A percentile compares a stretch with the other conserved stretches of the same genome.
Evolutionary conservation across 2,797 vertebrate species (phyloP).

Genomic region (Mionectes olivaceus): DNA sequence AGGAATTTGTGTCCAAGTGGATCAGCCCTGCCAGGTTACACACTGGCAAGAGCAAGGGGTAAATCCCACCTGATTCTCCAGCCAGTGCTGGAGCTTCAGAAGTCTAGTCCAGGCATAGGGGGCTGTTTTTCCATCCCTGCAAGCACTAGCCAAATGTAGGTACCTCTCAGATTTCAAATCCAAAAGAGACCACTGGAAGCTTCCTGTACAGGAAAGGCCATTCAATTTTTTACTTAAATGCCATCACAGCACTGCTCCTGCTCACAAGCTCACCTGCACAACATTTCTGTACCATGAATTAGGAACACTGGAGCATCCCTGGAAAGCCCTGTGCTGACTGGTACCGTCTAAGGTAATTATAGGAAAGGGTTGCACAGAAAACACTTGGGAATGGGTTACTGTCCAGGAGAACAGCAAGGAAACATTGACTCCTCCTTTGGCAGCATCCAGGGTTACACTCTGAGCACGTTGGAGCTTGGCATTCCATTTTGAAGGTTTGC

Average conservation of each 20-base stretch:
- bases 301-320: neutral
- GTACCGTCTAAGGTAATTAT: neutral
- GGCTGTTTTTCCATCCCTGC: neutral
- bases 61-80: constrained; percentile 9
- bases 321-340: neutral
- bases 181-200: neutral
- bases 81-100: constrained; percentile 11
- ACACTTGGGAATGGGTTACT: neutral
- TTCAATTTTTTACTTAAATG: neutral
- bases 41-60: constrained; percentile 21
- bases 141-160: neutral
- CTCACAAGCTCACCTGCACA: neutral
- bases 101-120: neutral
- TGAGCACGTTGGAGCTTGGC: neutral
- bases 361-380: neutral
- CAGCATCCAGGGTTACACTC: neutral
- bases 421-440: neutral
- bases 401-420: neutral
- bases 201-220: neutral
- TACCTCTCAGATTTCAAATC: neutral
- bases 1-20: neutral
- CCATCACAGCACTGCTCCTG: neutral
- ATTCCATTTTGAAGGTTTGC: neutral
- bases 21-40: constrained; percentile 32
- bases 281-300: neutral